phyloP scores from a whole-genome alignment of 2,888 invertebrate genomes.

The Amphipoea oculea region DNA sequence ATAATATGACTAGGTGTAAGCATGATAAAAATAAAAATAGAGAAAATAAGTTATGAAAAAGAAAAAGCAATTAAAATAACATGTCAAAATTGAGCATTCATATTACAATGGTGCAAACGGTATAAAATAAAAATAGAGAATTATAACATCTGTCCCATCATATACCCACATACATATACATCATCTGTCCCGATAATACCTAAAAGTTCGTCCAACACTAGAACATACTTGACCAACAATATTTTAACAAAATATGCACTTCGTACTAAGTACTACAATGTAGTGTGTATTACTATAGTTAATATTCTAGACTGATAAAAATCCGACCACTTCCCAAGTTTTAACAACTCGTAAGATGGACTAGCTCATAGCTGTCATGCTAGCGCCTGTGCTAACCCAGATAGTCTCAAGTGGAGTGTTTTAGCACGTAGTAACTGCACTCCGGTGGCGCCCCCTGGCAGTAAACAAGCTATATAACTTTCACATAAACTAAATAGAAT shows the following conservation, averaged over 20 bases:
- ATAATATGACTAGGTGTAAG: no score
- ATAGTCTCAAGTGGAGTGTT: slow-evolving; percentile 57
- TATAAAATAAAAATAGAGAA: no score
- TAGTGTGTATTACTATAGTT: background rate
- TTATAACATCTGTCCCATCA: no score
- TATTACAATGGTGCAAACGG: no score
- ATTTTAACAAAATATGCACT: background rate
- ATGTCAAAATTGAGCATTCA: no score
- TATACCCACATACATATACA: no score
- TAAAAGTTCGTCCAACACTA: background rate
- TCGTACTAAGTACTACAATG: no score
- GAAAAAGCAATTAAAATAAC: no score
- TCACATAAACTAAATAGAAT: slow-evolving; percentile 66
- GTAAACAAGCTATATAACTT: slow-evolving; percentile 68
- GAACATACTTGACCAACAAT: background rate
- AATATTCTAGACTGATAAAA: slow-evolving; percentile 13
- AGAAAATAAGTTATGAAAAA: no score
- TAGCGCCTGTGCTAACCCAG: slow-evolving; percentile 48
- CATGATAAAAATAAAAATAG: no score
- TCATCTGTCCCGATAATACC: no score
- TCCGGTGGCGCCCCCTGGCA: slow-evolving; percentile 49
- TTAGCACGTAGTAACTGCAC: slow-evolving; percentile 61
- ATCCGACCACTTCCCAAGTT: background rate
- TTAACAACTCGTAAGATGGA: background rate
- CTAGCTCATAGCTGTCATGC: slow-evolving; percentile 5